These are phyloP conservation scores for Diploscapter pachys DNA, from an alignment of 1,140 invertebrate species.

Conservation along the genomic window DNA sequence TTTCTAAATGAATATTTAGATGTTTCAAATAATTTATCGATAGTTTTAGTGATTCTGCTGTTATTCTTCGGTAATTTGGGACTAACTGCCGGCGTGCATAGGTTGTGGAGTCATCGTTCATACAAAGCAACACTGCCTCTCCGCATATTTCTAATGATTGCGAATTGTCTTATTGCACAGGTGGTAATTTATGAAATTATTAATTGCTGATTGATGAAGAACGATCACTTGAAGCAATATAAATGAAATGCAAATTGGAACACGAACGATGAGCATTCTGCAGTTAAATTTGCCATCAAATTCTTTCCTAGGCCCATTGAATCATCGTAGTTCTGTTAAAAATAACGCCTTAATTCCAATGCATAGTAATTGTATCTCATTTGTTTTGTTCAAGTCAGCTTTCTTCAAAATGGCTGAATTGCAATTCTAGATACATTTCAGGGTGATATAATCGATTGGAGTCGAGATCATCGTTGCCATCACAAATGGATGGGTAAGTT, in stretches of 20 bases:
- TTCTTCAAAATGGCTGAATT: too few relatives aligned
- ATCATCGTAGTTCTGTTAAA: too few relatives aligned
- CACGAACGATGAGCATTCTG: too few relatives aligned
- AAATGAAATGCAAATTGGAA: too few relatives aligned
- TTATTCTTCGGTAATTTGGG: conserved; percentile 59
- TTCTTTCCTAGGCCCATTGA: too few relatives aligned
- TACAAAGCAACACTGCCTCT: conserved; percentile 89
- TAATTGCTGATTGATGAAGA: too few relatives aligned
- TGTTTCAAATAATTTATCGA: too few relatives aligned
- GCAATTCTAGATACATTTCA: conserved; percentile 59
- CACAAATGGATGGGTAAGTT: conserved; percentile 76
- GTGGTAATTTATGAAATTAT: too few relatives aligned
- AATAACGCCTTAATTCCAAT: too few relatives aligned
- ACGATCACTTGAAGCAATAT: too few relatives aligned
- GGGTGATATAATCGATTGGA: conserved; percentile 90
- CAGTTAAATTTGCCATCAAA: too few relatives aligned
- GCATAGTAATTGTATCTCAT: conserved; percentile 37
- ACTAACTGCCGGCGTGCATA: conserved; percentile 88
- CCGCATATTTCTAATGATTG: conserved; percentile 72
- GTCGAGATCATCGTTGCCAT: conserved; percentile 87
- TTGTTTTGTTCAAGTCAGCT: neutral
- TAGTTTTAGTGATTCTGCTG: conserved; percentile 43
- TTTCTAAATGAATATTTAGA: too few relatives aligned
- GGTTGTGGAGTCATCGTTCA: conserved; percentile 86
- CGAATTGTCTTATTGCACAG: conserved; percentile 82